These are phyloP conservation scores for Scolanthus callimorphus DNA, from an alignment of 92 coral and sea anemone genomes.

Conservation along the genomic window DNA sequence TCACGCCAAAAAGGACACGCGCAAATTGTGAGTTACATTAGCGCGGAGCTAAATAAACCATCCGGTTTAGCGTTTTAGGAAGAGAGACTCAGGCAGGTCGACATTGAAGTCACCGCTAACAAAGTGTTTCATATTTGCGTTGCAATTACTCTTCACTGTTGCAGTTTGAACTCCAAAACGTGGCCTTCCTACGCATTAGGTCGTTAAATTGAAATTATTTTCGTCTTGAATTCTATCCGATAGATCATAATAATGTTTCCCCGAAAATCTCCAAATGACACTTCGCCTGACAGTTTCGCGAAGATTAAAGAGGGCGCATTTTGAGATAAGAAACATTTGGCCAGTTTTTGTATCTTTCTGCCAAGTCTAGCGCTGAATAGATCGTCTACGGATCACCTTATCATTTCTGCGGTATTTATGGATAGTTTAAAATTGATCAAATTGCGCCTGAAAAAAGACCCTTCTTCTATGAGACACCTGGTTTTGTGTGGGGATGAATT, in stretches of 20 bases:
- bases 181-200: conserved; percentile 5
- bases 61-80: conserved; percentile 1
- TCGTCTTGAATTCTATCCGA: conserved; percentile 17
- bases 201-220: conserved; percentile 1
- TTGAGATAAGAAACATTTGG: conserved; percentile 57
- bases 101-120: too few relatives aligned
- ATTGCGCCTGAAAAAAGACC: conserved; percentile 20
- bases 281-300: conserved; percentile 56
- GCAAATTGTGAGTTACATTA: neutral
- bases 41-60: neutral
- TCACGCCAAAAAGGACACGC: neutral
- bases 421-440: conserved; percentile 43
- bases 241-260: conserved; percentile 19
- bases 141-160: neutral
- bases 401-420: conserved; percentile 59
- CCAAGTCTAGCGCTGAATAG: conserved; percentile 1
- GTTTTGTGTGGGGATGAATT: too few relatives aligned
- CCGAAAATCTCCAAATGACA: conserved; percentile 52
- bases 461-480: neutral
- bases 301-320: conserved; percentile 38
- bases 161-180: neutral
- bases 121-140: neutral
- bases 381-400: conserved; percentile 14
- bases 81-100: too few relatives aligned
- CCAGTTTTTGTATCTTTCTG: conserved; percentile 56